phyloP scores from a whole-genome alignment of 2,888 invertebrate species.

The Eupithecia insigniata region DNA sequence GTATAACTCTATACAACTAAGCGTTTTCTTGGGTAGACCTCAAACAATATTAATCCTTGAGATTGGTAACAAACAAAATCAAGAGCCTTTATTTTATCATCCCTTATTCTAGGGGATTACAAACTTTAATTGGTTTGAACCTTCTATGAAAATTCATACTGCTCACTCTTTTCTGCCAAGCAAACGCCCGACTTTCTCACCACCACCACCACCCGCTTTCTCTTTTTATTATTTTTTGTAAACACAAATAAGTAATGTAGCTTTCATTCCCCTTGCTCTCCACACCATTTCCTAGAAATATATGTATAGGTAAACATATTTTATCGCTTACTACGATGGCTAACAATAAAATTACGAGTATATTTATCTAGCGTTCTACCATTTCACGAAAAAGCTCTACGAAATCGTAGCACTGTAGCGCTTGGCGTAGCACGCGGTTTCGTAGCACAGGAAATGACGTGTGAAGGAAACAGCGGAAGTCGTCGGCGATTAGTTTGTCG shows the following conservation, averaged over 20 bases:
- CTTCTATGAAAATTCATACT: constrained; percentile 51
- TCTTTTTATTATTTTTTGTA: not conserved
- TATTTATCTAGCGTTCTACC: not conserved
- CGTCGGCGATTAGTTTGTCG: not conserved
- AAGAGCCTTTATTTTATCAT: constrained; percentile 63
- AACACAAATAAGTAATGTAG: not conserved
- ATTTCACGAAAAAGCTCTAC: not conserved
- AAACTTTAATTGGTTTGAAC: constrained; percentile 78
- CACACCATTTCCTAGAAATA: not conserved
- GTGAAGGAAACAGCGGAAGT: constrained; percentile 2
- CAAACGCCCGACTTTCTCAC: not conserved
- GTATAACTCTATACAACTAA: not conserved
- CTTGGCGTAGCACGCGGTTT: constrained; percentile 26
- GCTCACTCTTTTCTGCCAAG: not conserved
- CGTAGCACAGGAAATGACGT: constrained; percentile 23
- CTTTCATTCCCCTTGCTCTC: not conserved
- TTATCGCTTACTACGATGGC: not conserved
- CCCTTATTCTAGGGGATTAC: constrained; percentile 71
- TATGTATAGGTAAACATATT: not conserved
- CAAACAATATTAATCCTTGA: not conserved
- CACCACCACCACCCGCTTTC: too few relatives aligned
- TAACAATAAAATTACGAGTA: too few relatives aligned
- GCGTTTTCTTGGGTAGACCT: not conserved
- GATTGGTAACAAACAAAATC: constrained; percentile 51
- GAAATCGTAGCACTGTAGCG: constrained; percentile 6